These are phyloP conservation scores for Apamea sordens DNA, from an alignment of 2,888 invertebrate species.

Conservation along the genomic window DNA sequence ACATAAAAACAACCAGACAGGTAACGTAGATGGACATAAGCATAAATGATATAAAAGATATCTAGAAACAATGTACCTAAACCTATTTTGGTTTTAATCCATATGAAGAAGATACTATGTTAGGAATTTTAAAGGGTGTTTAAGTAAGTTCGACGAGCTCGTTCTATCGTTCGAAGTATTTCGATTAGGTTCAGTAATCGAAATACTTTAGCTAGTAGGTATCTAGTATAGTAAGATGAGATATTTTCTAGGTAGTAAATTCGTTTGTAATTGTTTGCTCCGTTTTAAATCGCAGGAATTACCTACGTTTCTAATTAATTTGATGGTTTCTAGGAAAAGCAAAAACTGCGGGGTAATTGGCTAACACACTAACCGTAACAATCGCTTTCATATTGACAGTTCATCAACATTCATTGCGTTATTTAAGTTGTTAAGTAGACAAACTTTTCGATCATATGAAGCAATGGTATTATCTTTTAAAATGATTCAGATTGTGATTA, in stretches of 20 bases:
- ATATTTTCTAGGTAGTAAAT: slow-evolving; percentile 18
- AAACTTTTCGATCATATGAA: too few relatives aligned
- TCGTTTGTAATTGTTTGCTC: slow-evolving; percentile 17
- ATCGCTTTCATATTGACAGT: too few relatives aligned
- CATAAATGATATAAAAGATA: background rate
- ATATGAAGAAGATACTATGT: slow-evolving; percentile 24
- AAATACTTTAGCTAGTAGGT: slow-evolving; percentile 41
- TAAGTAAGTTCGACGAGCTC: slow-evolving; percentile 33
- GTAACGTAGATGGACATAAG: background rate
- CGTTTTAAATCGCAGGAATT: background rate
- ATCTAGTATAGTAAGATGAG: slow-evolving; percentile 22
- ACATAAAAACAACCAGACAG: background rate
- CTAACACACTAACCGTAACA: too few relatives aligned
- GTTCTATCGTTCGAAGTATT: slow-evolving; percentile 43
- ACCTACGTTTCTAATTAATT: slow-evolving; percentile 3
- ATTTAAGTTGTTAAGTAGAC: too few relatives aligned
- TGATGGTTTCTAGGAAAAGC: background rate
- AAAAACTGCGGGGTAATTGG: background rate
- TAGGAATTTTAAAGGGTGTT: slow-evolving; percentile 47
- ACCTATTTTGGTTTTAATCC: slow-evolving; percentile 17
- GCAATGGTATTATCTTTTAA: too few relatives aligned
- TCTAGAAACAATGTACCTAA: slow-evolving; percentile 1
- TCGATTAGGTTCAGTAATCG: slow-evolving; percentile 52
- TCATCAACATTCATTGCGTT: too few relatives aligned
- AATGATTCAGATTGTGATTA: too few relatives aligned